phyloP scores from a whole-genome alignment of 2,797 vertebrate species.

The Rhynchotus rufescens region DNA sequence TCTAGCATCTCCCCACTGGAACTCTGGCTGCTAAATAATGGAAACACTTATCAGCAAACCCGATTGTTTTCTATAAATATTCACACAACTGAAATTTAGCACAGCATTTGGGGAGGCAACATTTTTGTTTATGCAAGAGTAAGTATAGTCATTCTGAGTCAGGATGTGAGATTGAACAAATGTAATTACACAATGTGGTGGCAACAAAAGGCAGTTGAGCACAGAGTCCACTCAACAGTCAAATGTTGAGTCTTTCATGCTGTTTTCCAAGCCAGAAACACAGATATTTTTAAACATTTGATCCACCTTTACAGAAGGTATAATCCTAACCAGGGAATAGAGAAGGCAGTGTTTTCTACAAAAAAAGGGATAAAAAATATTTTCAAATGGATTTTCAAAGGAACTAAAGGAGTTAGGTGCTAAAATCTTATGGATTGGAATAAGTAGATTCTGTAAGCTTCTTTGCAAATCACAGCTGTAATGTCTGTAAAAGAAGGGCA shows the following conservation, averaged over 20 bases:
- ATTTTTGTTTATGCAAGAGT: background rate
- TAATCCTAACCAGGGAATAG: background rate
- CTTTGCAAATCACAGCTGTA: background rate
- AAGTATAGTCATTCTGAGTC: background rate
- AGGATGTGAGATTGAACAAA: background rate
- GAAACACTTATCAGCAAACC: background rate
- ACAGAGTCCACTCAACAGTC: background rate
- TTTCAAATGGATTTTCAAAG: slow-evolving; percentile 23
- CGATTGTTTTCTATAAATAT: background rate
- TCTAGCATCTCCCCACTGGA: background rate
- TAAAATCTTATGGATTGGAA: background rate
- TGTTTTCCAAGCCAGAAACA: background rate
- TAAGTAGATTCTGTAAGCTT: background rate
- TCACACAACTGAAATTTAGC: background rate
- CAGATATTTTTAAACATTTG: background rate
- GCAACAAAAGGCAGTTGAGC: background rate
- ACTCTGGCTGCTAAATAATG: background rate
- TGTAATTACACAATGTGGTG: background rate
- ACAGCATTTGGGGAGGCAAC: background rate
- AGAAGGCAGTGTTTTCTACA: background rate
- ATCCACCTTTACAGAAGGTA: background rate
- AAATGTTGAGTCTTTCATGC: background rate
- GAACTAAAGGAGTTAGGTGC: background rate
- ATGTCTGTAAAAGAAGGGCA: background rate
- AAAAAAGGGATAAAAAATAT: background rate